Evolutionary conservation across 2,888 invertebrate genomes (phyloP).

Genomic region (Graphium colonna): DNA sequence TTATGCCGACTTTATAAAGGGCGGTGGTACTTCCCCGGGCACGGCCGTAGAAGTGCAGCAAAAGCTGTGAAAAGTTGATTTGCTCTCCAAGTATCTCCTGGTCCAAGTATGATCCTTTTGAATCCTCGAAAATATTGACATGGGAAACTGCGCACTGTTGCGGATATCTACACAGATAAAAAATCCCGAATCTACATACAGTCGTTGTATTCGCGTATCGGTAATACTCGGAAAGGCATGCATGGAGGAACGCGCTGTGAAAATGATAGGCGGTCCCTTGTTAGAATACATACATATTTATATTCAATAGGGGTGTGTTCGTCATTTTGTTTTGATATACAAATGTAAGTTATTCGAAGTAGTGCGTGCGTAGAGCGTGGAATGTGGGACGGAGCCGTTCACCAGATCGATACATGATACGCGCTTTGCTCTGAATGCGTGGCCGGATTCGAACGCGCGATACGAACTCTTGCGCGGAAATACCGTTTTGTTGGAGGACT

Average conservation of each 20-base stretch:
- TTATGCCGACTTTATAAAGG: too few species aligned
- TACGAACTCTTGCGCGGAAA: neutral
- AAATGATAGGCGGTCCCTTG: slow-evolving; percentile 35
- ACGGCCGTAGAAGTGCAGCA: too few species aligned
- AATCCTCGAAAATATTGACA: too few species aligned
- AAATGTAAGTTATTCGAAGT: slow-evolving; percentile 19
- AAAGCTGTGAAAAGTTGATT: too few species aligned
- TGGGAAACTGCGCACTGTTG: neutral
- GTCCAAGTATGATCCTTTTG: too few species aligned
- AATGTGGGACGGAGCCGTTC: slow-evolving; percentile 66
- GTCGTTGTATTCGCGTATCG: slow-evolving; percentile 16
- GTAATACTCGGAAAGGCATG: slow-evolving; percentile 22
- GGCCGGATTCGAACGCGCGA: slow-evolving; percentile 49
- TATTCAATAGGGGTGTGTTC: slow-evolving; percentile 34
- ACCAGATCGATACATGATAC: slow-evolving; percentile 74
- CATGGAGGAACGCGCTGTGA: slow-evolving; percentile 28
- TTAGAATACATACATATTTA: slow-evolving; percentile 37
- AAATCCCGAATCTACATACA: slow-evolving; percentile 19
- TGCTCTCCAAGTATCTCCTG: too few species aligned
- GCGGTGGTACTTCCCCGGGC: too few species aligned
- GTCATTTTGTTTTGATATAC: slow-evolving; percentile 12
- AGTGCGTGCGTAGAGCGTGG: slow-evolving; percentile 58
- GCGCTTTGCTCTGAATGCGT: slow-evolving; percentile 64
- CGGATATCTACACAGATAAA: slow-evolving; percentile 16
- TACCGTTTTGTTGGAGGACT: too few species aligned